Evolutionary conservation across 2,113 vertebrate genomes (phyloP), one percentile per base, ranked within the genome.

Genomic region (Archilochus colubris): DNA sequence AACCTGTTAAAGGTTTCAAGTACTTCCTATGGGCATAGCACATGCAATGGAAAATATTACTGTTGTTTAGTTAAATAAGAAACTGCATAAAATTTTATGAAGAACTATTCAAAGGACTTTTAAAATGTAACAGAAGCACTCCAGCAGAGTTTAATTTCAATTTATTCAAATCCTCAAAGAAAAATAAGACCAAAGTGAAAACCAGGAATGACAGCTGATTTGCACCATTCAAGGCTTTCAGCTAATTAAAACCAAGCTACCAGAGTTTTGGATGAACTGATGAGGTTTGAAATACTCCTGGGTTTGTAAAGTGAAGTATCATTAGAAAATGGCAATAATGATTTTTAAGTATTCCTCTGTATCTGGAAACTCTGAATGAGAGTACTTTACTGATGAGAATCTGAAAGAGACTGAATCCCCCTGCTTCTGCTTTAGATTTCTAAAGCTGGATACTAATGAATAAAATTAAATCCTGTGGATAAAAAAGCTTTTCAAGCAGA

Each of bases 391-490:
- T 73, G 53, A 82, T 92, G 67, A 62, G 43, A 95, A 46, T 93
- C 82, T 33, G 23, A 95, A 96, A 95, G 43, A 48, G 19, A 48
- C 27, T 84, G 79, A 94, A 93, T 64, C 27, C 46, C 74, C 94
- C 61, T 95, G 73, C 69, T 69, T 90, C 54, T 72, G 33, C n/a
- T 72, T 92, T 70, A 76, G 54, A 64, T 85, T 95, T 94, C 92
- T 90, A 85, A 91, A 95, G 66, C 76, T 93, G 63, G 57, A 91
- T 66, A 33, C 15, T 74, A 94, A 95, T 96, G 94, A 95, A 94
- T 88, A 72, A 91, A 85, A 94, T 88, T 86, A 96, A 85, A 95
- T 89, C 82, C 76, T 70, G 46, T 48, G 5, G 22, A 58, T 93
- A 91, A 96, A 97, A 79, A 96, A 93, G 12, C 31, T 40, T 91